Conservation (phyloP, 2,888 invertebrate genomes). For the Helicoverpa assulta region DNA sequence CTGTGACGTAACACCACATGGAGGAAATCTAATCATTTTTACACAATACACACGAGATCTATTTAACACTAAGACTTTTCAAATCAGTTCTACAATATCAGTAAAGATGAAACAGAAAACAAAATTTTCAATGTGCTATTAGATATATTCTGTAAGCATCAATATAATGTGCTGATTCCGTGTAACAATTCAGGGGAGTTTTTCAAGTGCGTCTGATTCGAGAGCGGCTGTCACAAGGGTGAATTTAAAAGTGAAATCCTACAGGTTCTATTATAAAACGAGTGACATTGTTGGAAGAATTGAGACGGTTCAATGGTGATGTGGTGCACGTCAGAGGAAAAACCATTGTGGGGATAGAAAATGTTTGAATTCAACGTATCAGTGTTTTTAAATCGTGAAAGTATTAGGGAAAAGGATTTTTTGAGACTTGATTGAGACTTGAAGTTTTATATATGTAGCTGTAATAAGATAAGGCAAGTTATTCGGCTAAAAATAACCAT, state of each 20-base stretch:
- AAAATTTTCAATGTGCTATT: conserved; percentile 10
- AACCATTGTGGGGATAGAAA: neutral
- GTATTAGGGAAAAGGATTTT: too few relatives aligned
- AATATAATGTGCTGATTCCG: conserved; percentile 30
- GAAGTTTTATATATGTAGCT: too few relatives aligned
- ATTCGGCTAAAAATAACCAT: too few relatives aligned
- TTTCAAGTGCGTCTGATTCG: conserved; percentile 40
- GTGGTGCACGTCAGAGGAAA: neutral
- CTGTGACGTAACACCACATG: neutral
- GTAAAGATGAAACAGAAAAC: too few relatives aligned
- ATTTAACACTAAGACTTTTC: too few relatives aligned
- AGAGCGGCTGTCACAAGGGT: conserved; percentile 35
- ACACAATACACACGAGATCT: neutral
- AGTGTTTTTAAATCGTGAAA: neutral
- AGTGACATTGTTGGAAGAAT: neutral
- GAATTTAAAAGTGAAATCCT: conserved; percentile 55
- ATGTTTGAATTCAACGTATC: neutral
- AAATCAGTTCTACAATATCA: too few relatives aligned
- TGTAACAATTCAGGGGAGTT: conserved; percentile 35
- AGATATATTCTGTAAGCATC: conserved; percentile 39
- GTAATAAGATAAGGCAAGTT: too few relatives aligned
- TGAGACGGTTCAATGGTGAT: neutral
- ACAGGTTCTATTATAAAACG: conserved; percentile 29
- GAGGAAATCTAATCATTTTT: neutral
- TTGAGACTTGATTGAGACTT: too few relatives aligned